These are phyloP conservation scores for Ranitomeya imitator DNA, from an alignment of 2,113 vertebrate genomes.

Conservation along the genomic window DNA sequence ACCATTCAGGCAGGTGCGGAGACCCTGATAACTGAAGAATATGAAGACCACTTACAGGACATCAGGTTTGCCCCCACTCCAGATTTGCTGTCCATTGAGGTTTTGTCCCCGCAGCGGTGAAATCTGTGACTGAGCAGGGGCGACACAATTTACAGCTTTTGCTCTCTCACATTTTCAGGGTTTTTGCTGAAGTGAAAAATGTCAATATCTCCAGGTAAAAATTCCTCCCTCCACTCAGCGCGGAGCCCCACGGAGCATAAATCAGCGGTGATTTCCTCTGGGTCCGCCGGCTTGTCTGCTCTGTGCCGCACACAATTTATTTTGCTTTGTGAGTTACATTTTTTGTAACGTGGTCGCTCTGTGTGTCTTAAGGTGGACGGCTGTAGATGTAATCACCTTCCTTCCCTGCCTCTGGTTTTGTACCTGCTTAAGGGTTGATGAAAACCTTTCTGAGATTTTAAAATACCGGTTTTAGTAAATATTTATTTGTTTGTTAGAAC, in stretches of 20 bases:
- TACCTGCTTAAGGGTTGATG: too few relatives aligned
- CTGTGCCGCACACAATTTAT: not conserved
- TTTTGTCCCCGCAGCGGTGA: too few relatives aligned
- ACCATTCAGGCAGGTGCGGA: too few relatives aligned
- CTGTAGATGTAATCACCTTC: not conserved
- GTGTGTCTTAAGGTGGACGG: not conserved
- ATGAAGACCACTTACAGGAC: too few relatives aligned
- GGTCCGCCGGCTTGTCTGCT: conserved; percentile 13
- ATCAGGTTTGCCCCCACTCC: too few relatives aligned
- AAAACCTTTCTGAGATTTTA: too few relatives aligned
- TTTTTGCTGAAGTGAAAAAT: conserved; percentile 45
- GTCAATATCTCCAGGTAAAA: conserved; percentile 40
- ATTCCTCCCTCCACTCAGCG: not conserved
- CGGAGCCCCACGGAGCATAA: conserved; percentile 21
- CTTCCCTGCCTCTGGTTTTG: too few relatives aligned
- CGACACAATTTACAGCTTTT: conserved; percentile 39
- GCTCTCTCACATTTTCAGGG: conserved; percentile 39
- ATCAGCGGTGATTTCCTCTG: conserved; percentile 42
- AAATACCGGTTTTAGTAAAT: too few relatives aligned
- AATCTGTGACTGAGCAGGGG: not conserved
- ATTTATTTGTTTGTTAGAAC: too few relatives aligned
- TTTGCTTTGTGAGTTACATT: not conserved
- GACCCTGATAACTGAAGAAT: too few relatives aligned
- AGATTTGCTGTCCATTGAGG: too few relatives aligned
- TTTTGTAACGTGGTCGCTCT: not conserved